Percentiles rank a stretch among this genome's conserved stretches.
Conservation (phyloP, 64 coral and sea anemone genomes). For the Stylophora pistillata region DNA sequence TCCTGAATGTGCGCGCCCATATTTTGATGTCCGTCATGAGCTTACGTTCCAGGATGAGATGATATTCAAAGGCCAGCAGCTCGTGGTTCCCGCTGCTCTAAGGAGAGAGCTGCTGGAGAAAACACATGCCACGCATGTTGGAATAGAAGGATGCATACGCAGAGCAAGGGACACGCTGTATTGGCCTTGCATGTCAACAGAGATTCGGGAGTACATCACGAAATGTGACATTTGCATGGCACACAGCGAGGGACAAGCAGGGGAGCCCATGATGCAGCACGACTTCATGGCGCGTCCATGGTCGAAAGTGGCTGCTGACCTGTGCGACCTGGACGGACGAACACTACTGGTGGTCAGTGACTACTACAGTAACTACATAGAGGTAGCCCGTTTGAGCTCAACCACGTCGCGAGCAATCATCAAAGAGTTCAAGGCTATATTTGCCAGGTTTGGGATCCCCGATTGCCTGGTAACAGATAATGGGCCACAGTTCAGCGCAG, state of each 20-base stretch:
- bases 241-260: background rate
- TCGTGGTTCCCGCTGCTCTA: background rate
- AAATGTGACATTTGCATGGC: conserved; percentile 30
- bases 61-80: too few relatives aligned
- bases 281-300: conserved; percentile 3
- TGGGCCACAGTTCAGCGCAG: conserved; percentile 32
- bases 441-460: conserved; percentile 43
- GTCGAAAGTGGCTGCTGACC: conserved; percentile 7
- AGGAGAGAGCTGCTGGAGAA: background rate
- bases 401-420: conserved; percentile 19
- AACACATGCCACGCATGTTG: background rate
- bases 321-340: background rate
- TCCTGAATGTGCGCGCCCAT: background rate
- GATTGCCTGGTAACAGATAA: conserved; percentile 40
- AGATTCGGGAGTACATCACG: background rate
- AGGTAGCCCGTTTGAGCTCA: conserved; percentile 24
- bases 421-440: conserved; percentile 43
- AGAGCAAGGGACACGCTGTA: conserved; percentile 29
- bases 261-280: conserved; percentile 13
- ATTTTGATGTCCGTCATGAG: background rate
- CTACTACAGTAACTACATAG: conserved; percentile 52
- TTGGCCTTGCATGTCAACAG: conserved; percentile 31
- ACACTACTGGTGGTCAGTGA: conserved; percentile 2
- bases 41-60: background rate
- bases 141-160: background rate